phyloP scores from a whole-genome alignment of 2,888 invertebrate genomes.

The Cosmia trapezina region DNA sequence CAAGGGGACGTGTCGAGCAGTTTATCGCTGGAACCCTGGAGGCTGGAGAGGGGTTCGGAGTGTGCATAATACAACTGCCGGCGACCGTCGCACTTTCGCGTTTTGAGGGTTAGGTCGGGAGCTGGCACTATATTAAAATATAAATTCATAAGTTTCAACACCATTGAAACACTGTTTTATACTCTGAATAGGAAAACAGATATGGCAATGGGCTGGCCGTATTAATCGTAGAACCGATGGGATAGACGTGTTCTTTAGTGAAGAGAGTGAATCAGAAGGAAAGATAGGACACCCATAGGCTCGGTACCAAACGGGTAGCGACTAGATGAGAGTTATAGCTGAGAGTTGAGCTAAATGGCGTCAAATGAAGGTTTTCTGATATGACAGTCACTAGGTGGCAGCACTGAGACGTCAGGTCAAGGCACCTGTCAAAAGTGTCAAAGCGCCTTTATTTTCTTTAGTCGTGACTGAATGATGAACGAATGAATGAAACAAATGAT shows the following conservation, averaged over 20 bases:
- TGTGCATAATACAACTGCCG: slow-evolving; percentile 68
- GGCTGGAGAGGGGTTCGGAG: slow-evolving; percentile 51
- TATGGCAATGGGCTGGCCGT: neutral
- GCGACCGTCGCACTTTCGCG: slow-evolving; percentile 64
- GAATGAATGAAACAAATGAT: too few relatives aligned
- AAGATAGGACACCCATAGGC: neutral
- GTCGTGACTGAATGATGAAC: too few relatives aligned
- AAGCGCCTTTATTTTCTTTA: too few relatives aligned
- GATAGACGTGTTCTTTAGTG: neutral
- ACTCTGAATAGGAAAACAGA: neutral
- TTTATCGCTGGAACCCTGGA: slow-evolving; percentile 54
- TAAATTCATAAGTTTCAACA: neutral
- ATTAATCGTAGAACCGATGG: neutral
- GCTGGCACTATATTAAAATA: too few relatives aligned
- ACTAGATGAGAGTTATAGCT: too few relatives aligned
- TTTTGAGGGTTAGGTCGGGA: slow-evolving; percentile 59
- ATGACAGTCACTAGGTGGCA: too few relatives aligned
- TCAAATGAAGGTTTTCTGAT: too few relatives aligned
- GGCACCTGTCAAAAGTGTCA: too few relatives aligned
- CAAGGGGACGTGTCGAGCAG: slow-evolving; percentile 59
- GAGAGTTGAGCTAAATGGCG: neutral
- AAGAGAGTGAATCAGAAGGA: neutral
- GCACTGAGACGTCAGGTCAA: too few relatives aligned
- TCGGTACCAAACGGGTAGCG: neutral
- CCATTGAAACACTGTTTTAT: neutral